These are phyloP conservation scores for Agonopterix alstromeriana DNA, from an alignment of 2,888 invertebrate genomes.

Conservation along the genomic window DNA sequence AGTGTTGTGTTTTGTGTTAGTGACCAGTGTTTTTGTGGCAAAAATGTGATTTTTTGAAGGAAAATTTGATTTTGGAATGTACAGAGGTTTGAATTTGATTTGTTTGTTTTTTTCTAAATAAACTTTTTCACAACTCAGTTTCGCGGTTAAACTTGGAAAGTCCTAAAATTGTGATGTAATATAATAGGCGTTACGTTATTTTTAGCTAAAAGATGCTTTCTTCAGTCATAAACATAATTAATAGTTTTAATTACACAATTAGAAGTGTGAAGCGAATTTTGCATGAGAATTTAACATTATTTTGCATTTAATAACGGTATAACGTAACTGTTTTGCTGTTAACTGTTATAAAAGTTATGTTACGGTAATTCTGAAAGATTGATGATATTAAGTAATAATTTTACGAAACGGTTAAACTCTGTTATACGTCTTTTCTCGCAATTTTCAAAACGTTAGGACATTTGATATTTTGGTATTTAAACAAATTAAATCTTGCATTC, in stretches of 20 bases:
- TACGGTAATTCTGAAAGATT: conserved; percentile 12
- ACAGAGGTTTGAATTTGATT: conserved; percentile 34
- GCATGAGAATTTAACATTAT: conserved; percentile 23
- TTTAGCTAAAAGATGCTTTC: conserved; percentile 20
- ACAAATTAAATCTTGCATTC: too few relatives aligned
- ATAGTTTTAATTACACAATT: conserved; percentile 27
- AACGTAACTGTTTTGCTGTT: conserved; percentile 21
- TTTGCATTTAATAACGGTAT: conserved; percentile 24
- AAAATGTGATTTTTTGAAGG: conserved; percentile 10
- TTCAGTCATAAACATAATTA: conserved; percentile 14
- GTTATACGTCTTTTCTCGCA: too few relatives aligned
- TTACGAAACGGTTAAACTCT: not conserved
- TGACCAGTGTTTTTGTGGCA: conserved; percentile 17
- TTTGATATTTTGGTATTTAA: too few relatives aligned
- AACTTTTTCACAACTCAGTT: conserved; percentile 21
- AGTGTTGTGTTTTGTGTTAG: conserved; percentile 18
- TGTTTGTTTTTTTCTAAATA: conserved; percentile 4
- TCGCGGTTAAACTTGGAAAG: conserved; percentile 9
- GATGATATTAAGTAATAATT: not conserved
- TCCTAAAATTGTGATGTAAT: conserved; percentile 24
- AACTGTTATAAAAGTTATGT: conserved; percentile 17
- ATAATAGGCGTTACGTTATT: conserved; percentile 18
- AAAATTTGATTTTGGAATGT: conserved; percentile 26
- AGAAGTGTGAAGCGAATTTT: conserved; percentile 22
- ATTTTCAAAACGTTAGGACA: too few relatives aligned